Percentiles rank a stretch among this genome's conserved stretches.
Evolutionary conservation across 2,113 vertebrate genomes (phyloP).

Genomic region (Hirundichthys speculiger): DNA sequence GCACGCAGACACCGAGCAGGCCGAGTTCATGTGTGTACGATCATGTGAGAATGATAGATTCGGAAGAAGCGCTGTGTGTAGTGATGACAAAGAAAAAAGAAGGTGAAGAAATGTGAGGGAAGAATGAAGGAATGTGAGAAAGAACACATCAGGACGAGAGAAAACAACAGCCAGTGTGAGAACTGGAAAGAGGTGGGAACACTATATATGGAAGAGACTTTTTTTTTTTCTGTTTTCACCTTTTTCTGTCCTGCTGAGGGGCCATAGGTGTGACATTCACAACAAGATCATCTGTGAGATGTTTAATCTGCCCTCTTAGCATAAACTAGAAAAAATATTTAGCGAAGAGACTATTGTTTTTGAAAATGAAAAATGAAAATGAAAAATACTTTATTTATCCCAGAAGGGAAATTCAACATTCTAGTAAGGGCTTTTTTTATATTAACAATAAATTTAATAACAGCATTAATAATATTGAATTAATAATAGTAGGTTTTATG

Average conservation of each 20-base stretch:
- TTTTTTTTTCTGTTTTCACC: slow-evolving; percentile 14
- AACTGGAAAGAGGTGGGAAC: slow-evolving; percentile 35
- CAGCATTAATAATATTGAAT: too few relatives aligned
- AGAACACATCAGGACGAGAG: slow-evolving; percentile 20
- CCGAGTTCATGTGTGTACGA: slow-evolving; percentile 18
- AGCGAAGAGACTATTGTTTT: too few relatives aligned
- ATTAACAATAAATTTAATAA: too few relatives aligned
- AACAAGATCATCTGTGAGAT: slow-evolving; percentile 3
- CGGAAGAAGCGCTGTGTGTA: slow-evolving; percentile 1
- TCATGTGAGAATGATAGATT: slow-evolving; percentile 37
- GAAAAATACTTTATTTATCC: too few relatives aligned
- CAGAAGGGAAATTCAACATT: too few relatives aligned
- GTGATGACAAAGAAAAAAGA: slow-evolving; percentile 35
- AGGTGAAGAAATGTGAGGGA: neutral
- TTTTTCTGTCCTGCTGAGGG: slow-evolving; percentile 46
- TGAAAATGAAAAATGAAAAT: too few relatives aligned
- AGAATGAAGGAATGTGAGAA: neutral
- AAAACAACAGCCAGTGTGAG: slow-evolving; percentile 28
- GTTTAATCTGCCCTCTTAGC: slow-evolving; percentile 51
- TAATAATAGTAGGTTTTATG: too few relatives aligned
- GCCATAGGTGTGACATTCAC: slow-evolving; percentile 41
- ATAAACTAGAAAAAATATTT: too few relatives aligned
- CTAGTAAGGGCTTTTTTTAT: too few relatives aligned
- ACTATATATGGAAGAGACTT: neutral
- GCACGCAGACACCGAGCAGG: slow-evolving; percentile 16